phyloP scores from a whole-genome alignment of 2,888 invertebrate species.

The Tanypteryx hageni region DNA sequence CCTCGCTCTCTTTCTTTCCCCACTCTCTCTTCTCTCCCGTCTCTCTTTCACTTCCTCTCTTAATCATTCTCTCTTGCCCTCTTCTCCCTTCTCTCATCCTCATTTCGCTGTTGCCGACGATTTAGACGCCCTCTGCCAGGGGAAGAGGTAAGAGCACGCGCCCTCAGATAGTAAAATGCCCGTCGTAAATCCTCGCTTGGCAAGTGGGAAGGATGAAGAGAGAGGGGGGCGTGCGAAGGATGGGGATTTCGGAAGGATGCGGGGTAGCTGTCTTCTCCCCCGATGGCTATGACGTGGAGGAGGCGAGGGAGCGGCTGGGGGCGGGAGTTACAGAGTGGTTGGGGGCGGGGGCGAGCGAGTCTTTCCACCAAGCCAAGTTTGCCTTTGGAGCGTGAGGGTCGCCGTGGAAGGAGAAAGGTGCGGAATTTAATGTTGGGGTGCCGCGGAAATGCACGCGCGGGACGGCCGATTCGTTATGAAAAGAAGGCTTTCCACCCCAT shows the following conservation, averaged over 20 bases:
- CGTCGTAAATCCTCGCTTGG: conserved; percentile 56
- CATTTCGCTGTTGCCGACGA: background rate
- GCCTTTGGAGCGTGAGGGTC: conserved; percentile 29
- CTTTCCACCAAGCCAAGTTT: conserved; percentile 43
- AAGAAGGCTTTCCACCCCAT: background rate
- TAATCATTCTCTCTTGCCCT: background rate
- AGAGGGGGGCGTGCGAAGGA: background rate
- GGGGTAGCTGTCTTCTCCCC: background rate
- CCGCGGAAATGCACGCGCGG: conserved; percentile 53
- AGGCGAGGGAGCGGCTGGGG: background rate
- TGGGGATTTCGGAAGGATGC: background rate
- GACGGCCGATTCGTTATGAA: conserved; percentile 55
- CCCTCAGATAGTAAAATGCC: conserved; percentile 49
- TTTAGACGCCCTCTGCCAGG: conserved; percentile 23
- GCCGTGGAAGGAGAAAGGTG: background rate
- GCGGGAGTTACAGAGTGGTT: background rate
- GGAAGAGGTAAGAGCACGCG: background rate
- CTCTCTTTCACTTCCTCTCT: background rate
- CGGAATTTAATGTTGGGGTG: conserved; percentile 59
- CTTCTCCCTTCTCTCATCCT: background rate
- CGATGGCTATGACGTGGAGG: background rate
- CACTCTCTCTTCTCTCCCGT: background rate
- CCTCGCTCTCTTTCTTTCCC: background rate
- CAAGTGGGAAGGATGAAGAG: background rate
- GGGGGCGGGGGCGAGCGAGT: background rate